These are phyloP conservation scores for Otolemur crassicaudatus DNA, from an alignment of 2,797 vertebrate species.

Conservation along the genomic window DNA sequence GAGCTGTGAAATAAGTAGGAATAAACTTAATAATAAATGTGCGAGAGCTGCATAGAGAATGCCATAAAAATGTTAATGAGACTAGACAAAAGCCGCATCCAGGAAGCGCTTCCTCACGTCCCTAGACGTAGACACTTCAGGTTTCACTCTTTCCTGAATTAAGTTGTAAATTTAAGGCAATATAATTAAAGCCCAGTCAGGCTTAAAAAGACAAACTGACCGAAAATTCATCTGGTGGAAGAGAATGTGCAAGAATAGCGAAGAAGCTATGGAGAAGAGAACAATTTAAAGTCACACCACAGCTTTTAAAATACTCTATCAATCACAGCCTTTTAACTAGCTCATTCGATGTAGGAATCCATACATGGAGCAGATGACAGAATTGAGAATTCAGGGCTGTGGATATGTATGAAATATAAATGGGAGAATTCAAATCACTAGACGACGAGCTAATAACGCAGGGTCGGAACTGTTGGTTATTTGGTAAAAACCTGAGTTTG, in stretches of 20 bases:
- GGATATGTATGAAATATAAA: too few species aligned
- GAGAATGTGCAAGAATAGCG: background rate
- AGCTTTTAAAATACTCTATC: background rate
- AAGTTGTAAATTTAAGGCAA: background rate
- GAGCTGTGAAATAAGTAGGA: background rate
- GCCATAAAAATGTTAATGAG: background rate
- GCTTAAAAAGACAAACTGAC: background rate
- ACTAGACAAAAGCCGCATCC: background rate
- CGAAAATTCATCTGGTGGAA: background rate
- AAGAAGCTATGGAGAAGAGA: background rate
- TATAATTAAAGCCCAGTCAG: background rate
- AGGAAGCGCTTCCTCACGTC: background rate
- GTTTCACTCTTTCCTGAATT: background rate
- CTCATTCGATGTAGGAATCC: too few species aligned
- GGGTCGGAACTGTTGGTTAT: background rate
- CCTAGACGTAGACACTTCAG: background rate
- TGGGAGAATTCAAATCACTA: background rate
- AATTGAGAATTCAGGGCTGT: background rate
- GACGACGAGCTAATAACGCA: background rate
- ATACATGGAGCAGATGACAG: rapidly evolving
- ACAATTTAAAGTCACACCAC: background rate
- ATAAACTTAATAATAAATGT: background rate
- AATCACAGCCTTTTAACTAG: background rate
- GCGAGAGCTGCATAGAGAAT: background rate
- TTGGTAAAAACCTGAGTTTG: background rate